phyloP scores from a whole-genome alignment of 2,888 invertebrate species.

The Leucozona laternaria region DNA sequence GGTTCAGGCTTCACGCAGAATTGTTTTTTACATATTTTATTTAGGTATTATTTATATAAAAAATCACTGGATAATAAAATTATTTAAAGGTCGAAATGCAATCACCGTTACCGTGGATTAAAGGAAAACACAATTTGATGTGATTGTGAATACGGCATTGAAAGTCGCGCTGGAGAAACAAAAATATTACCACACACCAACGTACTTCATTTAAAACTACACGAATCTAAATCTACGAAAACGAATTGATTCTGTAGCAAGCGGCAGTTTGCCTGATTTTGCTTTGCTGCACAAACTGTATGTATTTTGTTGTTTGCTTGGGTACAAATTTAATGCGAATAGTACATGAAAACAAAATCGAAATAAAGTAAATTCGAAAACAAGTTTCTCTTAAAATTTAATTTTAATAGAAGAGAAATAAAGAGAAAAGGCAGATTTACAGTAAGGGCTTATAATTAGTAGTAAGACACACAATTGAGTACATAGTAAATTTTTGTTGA shows the following conservation, averaged over 20 bases:
- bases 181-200: slow-evolving; percentile 63
- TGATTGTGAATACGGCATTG: slow-evolving; percentile 39
- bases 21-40: slow-evolving; percentile 8
- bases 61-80: slow-evolving; percentile 4
- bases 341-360: slow-evolving; percentile 27
- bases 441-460: background rate
- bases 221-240: no score
- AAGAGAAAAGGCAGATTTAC: slow-evolving; percentile 22
- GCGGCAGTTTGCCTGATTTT: slow-evolving; percentile 20
- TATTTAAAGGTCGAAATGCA: background rate
- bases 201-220: slow-evolving; percentile 70
- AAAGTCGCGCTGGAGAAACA: slow-evolving; percentile 37
- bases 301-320: slow-evolving; percentile 54
- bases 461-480: background rate
- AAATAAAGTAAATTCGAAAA: slow-evolving; percentile 33
- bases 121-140: slow-evolving; percentile 46
- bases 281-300: slow-evolving; percentile 39
- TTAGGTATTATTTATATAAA: background rate
- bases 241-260: slow-evolving; percentile 55
- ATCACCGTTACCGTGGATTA: background rate
- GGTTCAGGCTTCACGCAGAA: slow-evolving; percentile 12
- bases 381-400: slow-evolving; percentile 48
- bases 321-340: slow-evolving; percentile 56
- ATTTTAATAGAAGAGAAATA: background rate
- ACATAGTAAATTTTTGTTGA: no score